These are phyloP conservation scores for Phylloscopus trochiloides DNA, from an alignment of 2,113 vertebrate genomes.

Conservation along the genomic window DNA sequence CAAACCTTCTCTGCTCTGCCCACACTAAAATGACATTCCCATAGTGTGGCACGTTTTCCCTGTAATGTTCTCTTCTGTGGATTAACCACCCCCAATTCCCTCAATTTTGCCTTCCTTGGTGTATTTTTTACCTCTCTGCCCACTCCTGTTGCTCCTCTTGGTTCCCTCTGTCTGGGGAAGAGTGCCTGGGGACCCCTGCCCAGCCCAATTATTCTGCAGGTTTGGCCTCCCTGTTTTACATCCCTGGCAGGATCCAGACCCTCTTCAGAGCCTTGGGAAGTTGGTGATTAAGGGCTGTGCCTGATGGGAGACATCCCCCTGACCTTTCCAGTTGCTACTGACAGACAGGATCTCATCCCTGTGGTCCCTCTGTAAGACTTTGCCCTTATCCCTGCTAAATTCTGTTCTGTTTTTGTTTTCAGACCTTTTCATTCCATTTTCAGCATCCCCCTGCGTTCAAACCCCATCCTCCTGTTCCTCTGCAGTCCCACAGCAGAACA, in stretches of 20 bases:
- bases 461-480: rapidly evolving
- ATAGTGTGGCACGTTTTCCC: neutral
- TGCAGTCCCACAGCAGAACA: neutral
- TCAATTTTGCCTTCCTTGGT: neutral
- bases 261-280: neutral
- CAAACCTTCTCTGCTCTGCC: neutral
- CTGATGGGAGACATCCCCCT: neutral
- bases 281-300: neutral
- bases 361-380: neutral
- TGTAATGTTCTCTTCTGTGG: neutral
- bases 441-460: neutral
- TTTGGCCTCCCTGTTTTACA: neutral
- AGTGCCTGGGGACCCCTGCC: too few relatives aligned
- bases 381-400: neutral
- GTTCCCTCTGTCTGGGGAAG: neutral
- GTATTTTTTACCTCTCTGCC: neutral
- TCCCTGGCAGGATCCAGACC: neutral
- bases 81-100: neutral
- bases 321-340: neutral
- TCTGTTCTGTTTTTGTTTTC: neutral
- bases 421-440: neutral
- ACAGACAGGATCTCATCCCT: neutral
- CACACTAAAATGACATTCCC: neutral
- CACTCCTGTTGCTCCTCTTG: neutral
- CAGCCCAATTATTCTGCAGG: rapidly evolving